Percentiles rank a stretch among this genome's conserved stretches.
Evolutionary conservation across 2,888 invertebrate species (phyloP).

Genomic region (Synergus itoensis): DNA sequence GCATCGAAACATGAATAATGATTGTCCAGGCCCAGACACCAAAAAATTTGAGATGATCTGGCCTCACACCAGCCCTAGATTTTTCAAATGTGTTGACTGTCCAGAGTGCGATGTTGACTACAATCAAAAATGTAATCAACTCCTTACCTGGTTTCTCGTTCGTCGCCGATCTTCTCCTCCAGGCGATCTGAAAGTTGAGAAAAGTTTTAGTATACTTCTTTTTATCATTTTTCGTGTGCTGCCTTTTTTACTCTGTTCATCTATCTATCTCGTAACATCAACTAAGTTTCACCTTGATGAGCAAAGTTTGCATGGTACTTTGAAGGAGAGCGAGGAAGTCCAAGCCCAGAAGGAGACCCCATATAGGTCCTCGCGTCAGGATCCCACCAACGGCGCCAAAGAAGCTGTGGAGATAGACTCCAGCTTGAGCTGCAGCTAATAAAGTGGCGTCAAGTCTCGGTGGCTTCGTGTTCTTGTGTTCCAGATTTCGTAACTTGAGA

Average conservation of each 20-base stretch:
- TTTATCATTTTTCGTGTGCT: slow-evolving; percentile 44
- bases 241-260: slow-evolving; percentile 50
- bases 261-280: slow-evolving; percentile 50
- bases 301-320: slow-evolving; percentile 89
- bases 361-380: slow-evolving; percentile 80
- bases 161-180: slow-evolving; percentile 86
- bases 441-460: slow-evolving; percentile 87
- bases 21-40: slow-evolving; percentile 95
- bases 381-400: slow-evolving; percentile 89
- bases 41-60: slow-evolving; percentile 90
- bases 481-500: slow-evolving; percentile 65
- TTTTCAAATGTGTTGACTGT: slow-evolving; percentile 91
- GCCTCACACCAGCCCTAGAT: slow-evolving; percentile 89
- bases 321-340: slow-evolving; percentile 88
- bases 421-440: slow-evolving; percentile 91
- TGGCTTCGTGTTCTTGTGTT: slow-evolving; percentile 68
- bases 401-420: slow-evolving; percentile 90
- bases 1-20: slow-evolving; percentile 93
- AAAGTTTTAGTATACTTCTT: slow-evolving; percentile 48
- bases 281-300: slow-evolving; percentile 79
- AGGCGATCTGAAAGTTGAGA: slow-evolving; percentile 78
- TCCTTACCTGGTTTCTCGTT: slow-evolving; percentile 90
- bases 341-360: slow-evolving; percentile 84
- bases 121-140: slow-evolving; percentile 90
- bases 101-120: slow-evolving; percentile 92